phyloP scores from a whole-genome alignment of 2,113 vertebrate genomes.

The Ailurus styani region DNA sequence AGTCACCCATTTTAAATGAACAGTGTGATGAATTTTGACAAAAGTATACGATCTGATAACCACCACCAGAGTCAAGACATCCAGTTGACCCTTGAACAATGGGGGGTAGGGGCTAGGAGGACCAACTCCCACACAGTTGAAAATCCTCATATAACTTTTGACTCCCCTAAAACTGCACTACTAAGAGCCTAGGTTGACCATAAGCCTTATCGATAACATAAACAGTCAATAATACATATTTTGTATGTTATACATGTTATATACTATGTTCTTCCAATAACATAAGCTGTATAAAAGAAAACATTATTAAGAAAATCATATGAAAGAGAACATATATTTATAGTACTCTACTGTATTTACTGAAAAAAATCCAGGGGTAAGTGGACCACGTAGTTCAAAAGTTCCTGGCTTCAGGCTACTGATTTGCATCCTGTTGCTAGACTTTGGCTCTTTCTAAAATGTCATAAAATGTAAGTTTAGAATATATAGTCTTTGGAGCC shows the following conservation, averaged over 20 bases:
- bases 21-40: not conserved
- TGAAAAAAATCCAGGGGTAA: not conserved
- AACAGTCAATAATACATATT: not conserved
- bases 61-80: not conserved
- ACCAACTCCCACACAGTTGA: not conserved
- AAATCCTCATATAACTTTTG: not conserved
- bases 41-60: not conserved
- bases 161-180: not conserved
- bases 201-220: not conserved
- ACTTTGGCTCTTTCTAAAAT: not conserved
- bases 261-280: not conserved
- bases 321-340: not conserved
- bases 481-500: not conserved
- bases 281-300: not conserved
- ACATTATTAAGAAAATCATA: not conserved
- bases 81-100: not conserved
- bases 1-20: not conserved
- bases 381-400: not conserved
- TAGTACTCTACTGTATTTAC: not conserved
- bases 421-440: rapidly evolving
- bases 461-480: not conserved
- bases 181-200: not conserved
- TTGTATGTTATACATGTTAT: not conserved
- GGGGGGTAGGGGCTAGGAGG: not conserved
- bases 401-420: not conserved